Conservation (phyloP, 2,113 vertebrate genomes). For the Shinisaurus crocodilurus region DNA sequence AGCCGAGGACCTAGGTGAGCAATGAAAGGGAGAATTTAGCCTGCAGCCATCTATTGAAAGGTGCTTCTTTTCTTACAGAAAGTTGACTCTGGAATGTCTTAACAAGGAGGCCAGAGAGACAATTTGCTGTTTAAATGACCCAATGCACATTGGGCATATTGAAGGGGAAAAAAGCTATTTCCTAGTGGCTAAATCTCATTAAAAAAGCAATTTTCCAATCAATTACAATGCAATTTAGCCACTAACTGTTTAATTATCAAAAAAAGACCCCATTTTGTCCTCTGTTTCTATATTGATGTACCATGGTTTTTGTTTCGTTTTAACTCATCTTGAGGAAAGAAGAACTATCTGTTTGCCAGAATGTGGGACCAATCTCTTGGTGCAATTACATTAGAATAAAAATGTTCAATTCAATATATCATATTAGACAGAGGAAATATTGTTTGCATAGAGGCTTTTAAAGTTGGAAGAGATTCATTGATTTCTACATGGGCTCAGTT, state of each 20-base stretch:
- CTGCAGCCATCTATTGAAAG: fast-evolving
- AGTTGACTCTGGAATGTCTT: neutral
- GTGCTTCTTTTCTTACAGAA: neutral
- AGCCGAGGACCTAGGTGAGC: fast-evolving
- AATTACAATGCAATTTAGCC: constrained; percentile 80
- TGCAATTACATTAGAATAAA: constrained; percentile 47
- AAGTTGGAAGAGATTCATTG: constrained; percentile 48
- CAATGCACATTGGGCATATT: constrained; percentile 58
- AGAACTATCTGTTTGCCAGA: constrained; percentile 29
- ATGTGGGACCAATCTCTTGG: constrained; percentile 32
- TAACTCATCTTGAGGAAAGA: constrained; percentile 22
- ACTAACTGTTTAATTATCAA: constrained; percentile 81
- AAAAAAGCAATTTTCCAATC: constrained; percentile 82
- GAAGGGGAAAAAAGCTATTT: constrained; percentile 68
- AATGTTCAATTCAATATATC: constrained; percentile 54
- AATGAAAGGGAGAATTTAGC: neutral
- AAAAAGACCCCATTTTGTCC: constrained; percentile 60
- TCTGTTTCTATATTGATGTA: constrained; percentile 64
- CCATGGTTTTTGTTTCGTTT: neutral
- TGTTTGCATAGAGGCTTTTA: constrained; percentile 32
- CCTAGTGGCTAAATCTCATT: constrained; percentile 81
- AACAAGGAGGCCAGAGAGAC: constrained; percentile 43
- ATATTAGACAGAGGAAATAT: constrained; percentile 37
- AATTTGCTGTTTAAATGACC: constrained; percentile 73
- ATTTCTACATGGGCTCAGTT: constrained; percentile 50